Percentiles rank a stretch among this genome's conserved stretches.
Conservation (phyloP, 1,140 invertebrate species). For the Aphelenchoides avenae region DNA sequence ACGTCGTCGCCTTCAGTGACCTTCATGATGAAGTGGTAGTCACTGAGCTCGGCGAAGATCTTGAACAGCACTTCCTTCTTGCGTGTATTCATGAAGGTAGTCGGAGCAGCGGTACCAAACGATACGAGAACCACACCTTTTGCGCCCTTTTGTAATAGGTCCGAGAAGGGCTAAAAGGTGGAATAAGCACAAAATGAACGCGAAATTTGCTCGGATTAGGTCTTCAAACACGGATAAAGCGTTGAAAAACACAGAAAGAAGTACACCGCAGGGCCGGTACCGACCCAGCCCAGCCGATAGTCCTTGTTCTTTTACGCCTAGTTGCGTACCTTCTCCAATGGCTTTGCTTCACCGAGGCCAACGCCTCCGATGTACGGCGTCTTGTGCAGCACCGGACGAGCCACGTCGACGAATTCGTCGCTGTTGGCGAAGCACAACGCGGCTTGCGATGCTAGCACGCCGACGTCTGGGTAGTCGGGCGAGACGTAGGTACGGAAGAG, state of each 20-base stretch:
- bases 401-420: slow-evolving; percentile 40
- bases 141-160: slow-evolving; percentile 16
- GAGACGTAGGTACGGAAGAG: slow-evolving; percentile 28
- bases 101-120: slow-evolving; percentile 30
- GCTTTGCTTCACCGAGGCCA: too few relatives aligned
- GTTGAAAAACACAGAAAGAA: not conserved
- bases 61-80: slow-evolving; percentile 23
- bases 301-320: too few relatives aligned
- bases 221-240: not conserved
- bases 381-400: slow-evolving; percentile 26
- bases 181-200: too few relatives aligned
- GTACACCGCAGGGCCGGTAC: too few relatives aligned
- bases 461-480: slow-evolving; percentile 30
- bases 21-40: slow-evolving; percentile 43
- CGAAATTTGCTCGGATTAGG: too few relatives aligned
- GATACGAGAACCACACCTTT: slow-evolving; percentile 33
- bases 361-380: too few relatives aligned
- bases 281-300: too few relatives aligned
- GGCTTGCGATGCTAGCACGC: slow-evolving; percentile 15
- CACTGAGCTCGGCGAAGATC: slow-evolving; percentile 29
- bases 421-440: slow-evolving; percentile 22
- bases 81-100: slow-evolving; percentile 7
- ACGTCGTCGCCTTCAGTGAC: slow-evolving; percentile 22
- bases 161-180: too few relatives aligned
- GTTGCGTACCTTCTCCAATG: not conserved